Evolutionary conservation across 1,140 invertebrate genomes (phyloP).

Genomic region (Eurosta solidaginis): DNA sequence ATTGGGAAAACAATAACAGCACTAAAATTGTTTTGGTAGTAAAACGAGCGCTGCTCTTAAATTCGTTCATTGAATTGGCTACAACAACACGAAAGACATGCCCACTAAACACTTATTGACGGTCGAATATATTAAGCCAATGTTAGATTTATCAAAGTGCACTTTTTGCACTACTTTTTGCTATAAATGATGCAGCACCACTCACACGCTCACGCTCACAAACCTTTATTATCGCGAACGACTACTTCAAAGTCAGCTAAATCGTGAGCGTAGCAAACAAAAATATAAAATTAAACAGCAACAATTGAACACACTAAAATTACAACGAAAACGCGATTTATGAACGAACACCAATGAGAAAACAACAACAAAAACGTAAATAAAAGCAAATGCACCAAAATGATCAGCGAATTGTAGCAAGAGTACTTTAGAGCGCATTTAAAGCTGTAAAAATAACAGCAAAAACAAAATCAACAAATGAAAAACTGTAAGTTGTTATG

Average conservation of each 20-base stretch:
- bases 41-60: conserved; percentile 57
- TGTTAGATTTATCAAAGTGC: too few relatives aligned
- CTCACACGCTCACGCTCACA: too few relatives aligned
- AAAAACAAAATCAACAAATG: not conserved
- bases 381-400: not conserved
- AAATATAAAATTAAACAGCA: not conserved
- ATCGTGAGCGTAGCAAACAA: too few relatives aligned
- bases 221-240: not conserved
- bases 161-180: too few relatives aligned
- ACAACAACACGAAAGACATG: conserved; percentile 43
- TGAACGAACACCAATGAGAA: not conserved
- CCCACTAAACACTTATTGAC: not conserved
- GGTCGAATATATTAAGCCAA: too few relatives aligned
- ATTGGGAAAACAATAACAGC: not conserved
- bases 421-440: conserved; percentile 5
- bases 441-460: not conserved
- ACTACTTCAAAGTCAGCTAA: not conserved
- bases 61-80: conserved; percentile 59
- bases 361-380: not conserved
- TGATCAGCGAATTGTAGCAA: not conserved
- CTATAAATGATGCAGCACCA: too few relatives aligned
- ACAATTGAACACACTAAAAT: conserved; percentile 8
- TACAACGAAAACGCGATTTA: not conserved
- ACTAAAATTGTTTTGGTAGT: conserved; percentile 55
- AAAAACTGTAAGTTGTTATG: not conserved